A percentile compares a stretch with the other conserved stretches of the same genome.
Conservation (phyloP, 2,113 vertebrate species). For the Diadophis punctatus region DNA sequence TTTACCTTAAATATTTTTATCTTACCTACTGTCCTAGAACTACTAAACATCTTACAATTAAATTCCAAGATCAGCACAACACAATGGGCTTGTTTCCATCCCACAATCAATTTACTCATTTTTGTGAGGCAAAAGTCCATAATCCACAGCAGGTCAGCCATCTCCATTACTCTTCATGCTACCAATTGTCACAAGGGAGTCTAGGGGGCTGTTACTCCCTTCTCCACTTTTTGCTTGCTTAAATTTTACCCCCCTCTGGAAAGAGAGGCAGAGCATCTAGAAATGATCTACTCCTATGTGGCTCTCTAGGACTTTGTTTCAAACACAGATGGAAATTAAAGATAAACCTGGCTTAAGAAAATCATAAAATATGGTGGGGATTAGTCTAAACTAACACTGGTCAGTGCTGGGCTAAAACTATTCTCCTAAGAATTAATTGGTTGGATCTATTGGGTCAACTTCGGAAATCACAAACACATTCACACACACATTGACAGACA, state of each 20-base stretch:
- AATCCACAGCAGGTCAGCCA: not conserved
- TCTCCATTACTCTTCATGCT: not conserved
- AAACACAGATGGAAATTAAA: not conserved
- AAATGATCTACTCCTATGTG: not conserved
- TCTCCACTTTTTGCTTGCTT: not conserved
- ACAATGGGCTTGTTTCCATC: not conserved
- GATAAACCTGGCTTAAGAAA: not conserved
- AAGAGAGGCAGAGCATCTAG: not conserved
- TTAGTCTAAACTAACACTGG: not conserved
- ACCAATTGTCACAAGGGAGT: not conserved
- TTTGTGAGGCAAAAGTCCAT: not conserved
- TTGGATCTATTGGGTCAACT: not conserved
- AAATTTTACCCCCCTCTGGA: not conserved
- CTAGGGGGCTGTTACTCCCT: not conserved
- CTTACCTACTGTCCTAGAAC: not conserved
- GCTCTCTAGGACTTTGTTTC: not conserved
- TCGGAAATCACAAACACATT: not conserved
- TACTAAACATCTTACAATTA: not conserved
- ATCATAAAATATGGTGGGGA: not conserved
- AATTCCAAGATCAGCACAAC: not conserved
- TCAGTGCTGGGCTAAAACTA: not conserved
- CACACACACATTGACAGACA: not conserved
- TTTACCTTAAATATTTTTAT: not conserved
- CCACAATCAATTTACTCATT: not conserved
- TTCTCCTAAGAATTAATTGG: not conserved